phyloP scores from a whole-genome alignment of 2,888 invertebrate species.

The Electrophaes corylata region DNA sequence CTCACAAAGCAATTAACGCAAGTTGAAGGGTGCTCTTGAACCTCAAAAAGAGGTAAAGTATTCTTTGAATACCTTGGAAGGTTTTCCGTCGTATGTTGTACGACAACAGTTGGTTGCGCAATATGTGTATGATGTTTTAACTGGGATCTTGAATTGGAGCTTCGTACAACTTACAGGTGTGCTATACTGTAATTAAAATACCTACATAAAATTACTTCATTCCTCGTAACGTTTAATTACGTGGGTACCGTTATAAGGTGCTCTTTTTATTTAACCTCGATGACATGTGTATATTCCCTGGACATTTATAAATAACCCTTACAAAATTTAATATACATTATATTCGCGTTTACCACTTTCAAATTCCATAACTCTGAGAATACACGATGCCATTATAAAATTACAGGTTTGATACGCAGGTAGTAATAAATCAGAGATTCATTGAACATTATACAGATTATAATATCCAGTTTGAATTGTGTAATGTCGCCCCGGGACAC shows the following conservation, averaged over 20 bases:
- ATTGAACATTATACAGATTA: slow-evolving; percentile 61
- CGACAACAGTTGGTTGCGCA: slow-evolving; percentile 5
- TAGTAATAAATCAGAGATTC: slow-evolving; percentile 58
- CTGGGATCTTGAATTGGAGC: background rate
- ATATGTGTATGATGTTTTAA: background rate
- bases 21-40: slow-evolving; percentile 73
- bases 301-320: no score
- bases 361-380: slow-evolving; percentile 11
- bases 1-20: slow-evolving; percentile 80
- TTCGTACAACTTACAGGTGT: background rate
- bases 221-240: no score
- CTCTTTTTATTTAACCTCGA: no score
- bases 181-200: background rate
- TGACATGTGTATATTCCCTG: no score
- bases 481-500: slow-evolving; percentile 72
- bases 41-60: slow-evolving; percentile 58
- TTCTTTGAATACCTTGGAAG: slow-evolving; percentile 51
- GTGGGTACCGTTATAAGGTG: no score
- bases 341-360: background rate
- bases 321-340: background rate
- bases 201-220: background rate
- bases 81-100: slow-evolving; percentile 30
- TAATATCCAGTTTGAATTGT: slow-evolving; percentile 60
- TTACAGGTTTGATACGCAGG: slow-evolving; percentile 34
- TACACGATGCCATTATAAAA: slow-evolving; percentile 25